Base-by-base conservation (phyloP, 1,140 invertebrate genomes). In the Manduca sexta region DNA sequence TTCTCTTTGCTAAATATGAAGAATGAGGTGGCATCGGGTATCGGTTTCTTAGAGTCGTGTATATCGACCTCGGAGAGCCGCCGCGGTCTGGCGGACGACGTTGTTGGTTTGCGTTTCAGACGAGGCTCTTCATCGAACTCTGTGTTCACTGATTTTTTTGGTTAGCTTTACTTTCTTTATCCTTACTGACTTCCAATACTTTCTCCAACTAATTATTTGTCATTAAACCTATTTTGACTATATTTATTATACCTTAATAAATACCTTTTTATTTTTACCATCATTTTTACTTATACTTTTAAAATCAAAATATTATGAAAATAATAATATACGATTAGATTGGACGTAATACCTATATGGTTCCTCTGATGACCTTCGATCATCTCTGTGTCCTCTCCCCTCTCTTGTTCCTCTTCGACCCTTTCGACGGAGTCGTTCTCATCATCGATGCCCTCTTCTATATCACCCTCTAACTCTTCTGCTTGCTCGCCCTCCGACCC, bases 1-100 rank as follows among this genome's bases (percentile, higher is more conserved):
- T 98, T 99, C 30, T 91, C 96, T 81, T 93, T 92, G 57, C 93
- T 93, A 89, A 99, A 98, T 81, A 99, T 92, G 90, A 98, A 99
- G 87, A 99, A 96, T 44, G 97, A 94, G 71, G 92, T 92, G 61
- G 92, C 94, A 68, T 93, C 92, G 54, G 98, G 98, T 71, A 99
- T 99, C 38, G 97, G 97, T 87, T 96, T 95, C 80, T 93, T 92
- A 87, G 94, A 92, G 70, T 91, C 95, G 49, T 92, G 90, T 61
- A 94, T 93, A 85, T 93, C 95, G 64, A 96, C 90, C 84, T 98
- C 96, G 15, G 96, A 98, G 87, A 98, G 91, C 59, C 97, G 89
- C 46, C 97, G 89, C 46, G 97, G 97, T 68, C 96, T 90, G 65
- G 90, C 94, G 53, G 93, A 86, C 13, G 77, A 84, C n/a, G 80